Base-by-base conservation (phyloP, 2,888 invertebrate genomes). In the Stenoptilia bipunctidactyla region DNA sequence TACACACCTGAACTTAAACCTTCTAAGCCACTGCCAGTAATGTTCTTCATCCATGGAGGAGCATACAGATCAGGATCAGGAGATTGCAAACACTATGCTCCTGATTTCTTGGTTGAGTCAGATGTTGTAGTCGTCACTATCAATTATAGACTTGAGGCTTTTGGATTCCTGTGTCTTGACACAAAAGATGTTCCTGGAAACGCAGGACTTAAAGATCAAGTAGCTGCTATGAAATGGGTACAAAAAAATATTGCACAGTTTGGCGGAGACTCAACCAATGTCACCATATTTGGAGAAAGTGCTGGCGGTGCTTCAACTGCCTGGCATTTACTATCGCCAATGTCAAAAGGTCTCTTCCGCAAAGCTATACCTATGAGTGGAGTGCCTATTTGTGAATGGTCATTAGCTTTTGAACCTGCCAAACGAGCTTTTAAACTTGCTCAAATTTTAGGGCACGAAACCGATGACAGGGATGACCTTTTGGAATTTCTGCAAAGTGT, bases 111-210 rank as follows among this genome's bases (percentile, higher is more conserved):
- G 10, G 75, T 87, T 8, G 62, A 71, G 4, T 79, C 86, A 52
- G 72, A 77, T 44, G 68, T 87, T 0, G 60, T 88, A 1, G 50
- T 87, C 13, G 86, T 88, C 0, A 87, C 88, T 0, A 55, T 87
- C 1, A 87, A 87, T 52, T 87, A 86, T 47, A 67, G 87, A 45
- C 51, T 76, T 1, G 87, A 85, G 1, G 72, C 79, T 0, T 49
- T 87, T 2, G 87, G 87, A 1, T 88, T 88, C 48, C 58, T 88
- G 1, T 85, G 85, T 15, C 70, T 86, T 1, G 67, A 66, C 12
- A 85, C 85, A 13, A 52, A 55, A 38, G 85, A 84, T 35, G 86
- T 86, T 0, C 86, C 87, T 0, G 88, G 89, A 1, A 89, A 89
- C 54, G 85, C 85, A 42, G 87, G 85, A 0, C 49, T 87, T 13